Base-by-base conservation (phyloP, 2,797 vertebrate species). In the Aphelocoma californica region DNA sequence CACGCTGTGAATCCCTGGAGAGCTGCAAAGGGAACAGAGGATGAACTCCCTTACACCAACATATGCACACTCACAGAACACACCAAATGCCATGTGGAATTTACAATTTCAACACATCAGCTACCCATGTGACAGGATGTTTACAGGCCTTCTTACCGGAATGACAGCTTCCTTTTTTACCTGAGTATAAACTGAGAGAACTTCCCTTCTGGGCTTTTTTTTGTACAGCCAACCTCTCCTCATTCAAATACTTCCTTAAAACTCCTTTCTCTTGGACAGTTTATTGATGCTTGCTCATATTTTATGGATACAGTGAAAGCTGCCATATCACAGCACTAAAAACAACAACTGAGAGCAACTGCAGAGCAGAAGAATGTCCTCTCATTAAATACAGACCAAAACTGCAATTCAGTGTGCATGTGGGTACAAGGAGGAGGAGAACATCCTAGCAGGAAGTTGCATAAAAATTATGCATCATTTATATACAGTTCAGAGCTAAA, bases 191-290 rank as follows among this genome's bases (percentile, higher is more conserved):
- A 84, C 48, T 44, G 25, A 36, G 19, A 89, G 5, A 64, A 80
- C 16, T 53, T 44, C 26, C 7, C 8, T 61, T 69, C 18, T 66
- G 18, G 6, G 20, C 16, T 26, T 28, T 47, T 21, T 56, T 71
- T 47, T 19, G 13, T 25, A 36, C 1, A 0, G 51, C 42, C 14
- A 47, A 50, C 62, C 12, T 51, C 36, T 88, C 11, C 14, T 87
- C 66, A 60, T 81, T 75, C 44, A 87, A 94, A 58, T 77, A 51
- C 65, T 71, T 88, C 79, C 91, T 92, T 95, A 93, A 92, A 96
- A 90, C 60, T 89, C 36, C 45, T 64, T 93, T 90, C 54, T 88
- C 73, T 75, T 86, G 21, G 54, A 36, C 13, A 84, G 16, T 26
- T 93, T 90, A 77, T 77, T 92, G 70, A 93, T 58, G 70, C 56